phyloP scores from a whole-genome alignment of 92 coral and sea anemone genomes.

The Hydrozoanthus gracilis region DNA sequence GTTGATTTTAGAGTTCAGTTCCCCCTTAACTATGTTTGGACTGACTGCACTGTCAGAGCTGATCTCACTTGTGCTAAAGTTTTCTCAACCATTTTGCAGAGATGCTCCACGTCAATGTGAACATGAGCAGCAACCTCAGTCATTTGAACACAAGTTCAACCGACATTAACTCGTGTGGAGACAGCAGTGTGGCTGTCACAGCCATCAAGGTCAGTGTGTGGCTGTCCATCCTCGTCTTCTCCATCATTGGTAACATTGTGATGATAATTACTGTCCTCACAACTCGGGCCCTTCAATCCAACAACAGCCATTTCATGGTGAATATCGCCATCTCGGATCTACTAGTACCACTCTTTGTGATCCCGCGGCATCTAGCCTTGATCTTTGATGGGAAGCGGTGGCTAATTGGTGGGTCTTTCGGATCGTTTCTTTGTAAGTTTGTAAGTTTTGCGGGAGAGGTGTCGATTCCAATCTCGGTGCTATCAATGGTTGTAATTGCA shows the following conservation, averaged over 20 bases:
- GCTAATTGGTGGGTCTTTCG: not conserved
- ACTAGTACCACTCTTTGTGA: not conserved
- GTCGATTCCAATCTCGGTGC: constrained; percentile 11
- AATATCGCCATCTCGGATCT: constrained; percentile 33
- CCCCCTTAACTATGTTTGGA: too few species aligned
- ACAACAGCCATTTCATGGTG: constrained; percentile 31
- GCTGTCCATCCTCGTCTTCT: not conserved
- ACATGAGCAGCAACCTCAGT: not conserved
- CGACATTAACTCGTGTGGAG: not conserved
- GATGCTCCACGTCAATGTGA: not conserved
- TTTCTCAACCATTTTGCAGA: too few species aligned
- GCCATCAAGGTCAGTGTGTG: not conserved
- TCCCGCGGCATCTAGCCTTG: not conserved
- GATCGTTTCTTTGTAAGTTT: constrained; percentile 19
- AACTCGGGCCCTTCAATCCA: not conserved
- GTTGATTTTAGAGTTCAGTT: too few species aligned
- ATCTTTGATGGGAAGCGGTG: not conserved
- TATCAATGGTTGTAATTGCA: constrained; percentile 30
- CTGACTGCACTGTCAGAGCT: too few species aligned
- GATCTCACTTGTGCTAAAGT: too few species aligned
- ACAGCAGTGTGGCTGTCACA: not conserved
- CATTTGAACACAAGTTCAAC: not conserved
- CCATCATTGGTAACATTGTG: not conserved
- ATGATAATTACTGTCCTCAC: not conserved
- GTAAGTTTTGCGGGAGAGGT: constrained; percentile 3